Conservation (phyloP, 2,888 invertebrate genomes). For the Scelioninae gen. 1 region DNA sequence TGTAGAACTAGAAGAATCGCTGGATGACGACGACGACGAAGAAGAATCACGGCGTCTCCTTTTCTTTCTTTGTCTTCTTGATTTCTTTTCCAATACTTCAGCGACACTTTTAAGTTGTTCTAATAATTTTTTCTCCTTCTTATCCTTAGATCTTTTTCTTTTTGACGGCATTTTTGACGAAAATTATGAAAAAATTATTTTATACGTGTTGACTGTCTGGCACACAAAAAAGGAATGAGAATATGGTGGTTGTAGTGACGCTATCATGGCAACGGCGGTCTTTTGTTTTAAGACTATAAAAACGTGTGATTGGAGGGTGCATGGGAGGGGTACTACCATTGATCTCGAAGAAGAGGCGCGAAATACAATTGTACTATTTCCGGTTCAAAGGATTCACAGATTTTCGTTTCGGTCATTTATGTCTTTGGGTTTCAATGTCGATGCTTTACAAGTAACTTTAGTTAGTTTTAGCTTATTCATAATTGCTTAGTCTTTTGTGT, state of each 20-base stretch:
- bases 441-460: too few species aligned
- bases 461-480: too few species aligned
- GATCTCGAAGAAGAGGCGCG: constrained; percentile 18
- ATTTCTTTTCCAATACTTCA: background rate
- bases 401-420: too few species aligned
- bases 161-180: background rate
- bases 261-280: background rate
- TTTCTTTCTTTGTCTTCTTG: background rate
- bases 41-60: background rate
- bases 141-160: background rate
- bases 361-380: constrained; percentile 13
- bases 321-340: constrained; percentile 5
- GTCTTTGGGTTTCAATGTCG: too few species aligned
- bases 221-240: constrained; percentile 4
- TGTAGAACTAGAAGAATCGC: background rate
- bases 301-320: constrained; percentile 2
- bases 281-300: constrained; percentile 7
- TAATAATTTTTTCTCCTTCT: background rate
- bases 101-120: background rate
- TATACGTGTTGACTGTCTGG: background rate
- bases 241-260: background rate
- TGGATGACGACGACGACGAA: background rate
- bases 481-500: too few species aligned
- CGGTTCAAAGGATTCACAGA: too few species aligned
- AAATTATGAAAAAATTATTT: background rate